Percentiles rank a stretch among this genome's conserved stretches.
phyloP scores from a whole-genome alignment of 2,113 vertebrate genomes.

The Melanotaenia duboulayi region DNA sequence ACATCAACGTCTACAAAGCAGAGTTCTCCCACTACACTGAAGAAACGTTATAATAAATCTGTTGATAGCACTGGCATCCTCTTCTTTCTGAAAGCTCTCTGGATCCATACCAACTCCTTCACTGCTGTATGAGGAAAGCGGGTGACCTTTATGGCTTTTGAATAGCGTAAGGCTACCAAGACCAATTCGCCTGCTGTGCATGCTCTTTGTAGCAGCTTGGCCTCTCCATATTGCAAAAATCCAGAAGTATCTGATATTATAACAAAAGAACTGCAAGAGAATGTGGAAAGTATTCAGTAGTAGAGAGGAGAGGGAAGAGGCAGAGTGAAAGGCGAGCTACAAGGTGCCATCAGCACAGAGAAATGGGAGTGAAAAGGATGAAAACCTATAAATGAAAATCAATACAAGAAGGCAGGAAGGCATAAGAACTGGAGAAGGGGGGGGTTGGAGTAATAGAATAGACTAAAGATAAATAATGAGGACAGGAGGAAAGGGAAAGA shows the following conservation, averaged over 20 bases:
- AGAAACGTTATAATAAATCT: slow-evolving; percentile 43
- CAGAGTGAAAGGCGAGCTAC: slow-evolving; percentile 74
- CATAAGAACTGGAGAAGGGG: slow-evolving; percentile 71
- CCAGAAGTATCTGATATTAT: slow-evolving; percentile 62
- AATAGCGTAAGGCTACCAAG: slow-evolving; percentile 41
- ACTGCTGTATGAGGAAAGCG: slow-evolving; percentile 33
- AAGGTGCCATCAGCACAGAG: slow-evolving; percentile 77
- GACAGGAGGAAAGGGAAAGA: slow-evolving; percentile 71
- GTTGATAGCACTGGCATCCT: slow-evolving; percentile 36
- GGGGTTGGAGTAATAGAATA: slow-evolving; percentile 75
- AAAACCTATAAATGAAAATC: slow-evolving; percentile 88
- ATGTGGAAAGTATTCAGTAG: slow-evolving; percentile 59
- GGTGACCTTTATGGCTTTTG: slow-evolving; percentile 66
- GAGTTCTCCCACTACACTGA: slow-evolving; percentile 27
- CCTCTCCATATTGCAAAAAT: slow-evolving; percentile 46
- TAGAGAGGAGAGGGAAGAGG: slow-evolving; percentile 63
- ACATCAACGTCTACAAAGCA: slow-evolving; percentile 42
- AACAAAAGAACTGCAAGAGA: slow-evolving; percentile 65
- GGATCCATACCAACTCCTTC: slow-evolving; percentile 57
- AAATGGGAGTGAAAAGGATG: slow-evolving; percentile 85
- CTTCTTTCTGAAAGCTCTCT: slow-evolving; percentile 53
- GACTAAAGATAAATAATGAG: slow-evolving; percentile 84
- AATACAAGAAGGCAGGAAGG: slow-evolving; percentile 84
- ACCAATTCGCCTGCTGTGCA: slow-evolving; percentile 58
- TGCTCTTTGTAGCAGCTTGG: slow-evolving; percentile 58